Conservation (phyloP, 2,113 vertebrate species). For the Tachysurus fulvidraco region DNA sequence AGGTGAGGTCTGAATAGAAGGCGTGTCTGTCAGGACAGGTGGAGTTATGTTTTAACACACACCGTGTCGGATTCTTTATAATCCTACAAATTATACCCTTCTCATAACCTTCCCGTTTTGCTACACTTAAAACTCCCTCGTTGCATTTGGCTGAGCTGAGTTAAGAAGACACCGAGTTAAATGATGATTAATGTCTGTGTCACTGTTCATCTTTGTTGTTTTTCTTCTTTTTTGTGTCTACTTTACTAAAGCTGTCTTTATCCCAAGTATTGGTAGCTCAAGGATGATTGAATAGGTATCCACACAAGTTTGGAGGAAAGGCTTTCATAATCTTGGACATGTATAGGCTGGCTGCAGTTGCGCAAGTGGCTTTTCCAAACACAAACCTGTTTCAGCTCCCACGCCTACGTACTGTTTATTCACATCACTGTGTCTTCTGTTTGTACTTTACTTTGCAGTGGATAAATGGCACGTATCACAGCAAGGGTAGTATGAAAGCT, state of each 20-base stretch:
- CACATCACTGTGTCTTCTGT: neutral
- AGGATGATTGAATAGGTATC: constrained; percentile 66
- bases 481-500: neutral
- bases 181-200: constrained; percentile 66
- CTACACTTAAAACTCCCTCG: too few species aligned
- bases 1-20: constrained; percentile 45
- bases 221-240: constrained; percentile 66
- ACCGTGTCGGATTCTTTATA: constrained; percentile 37
- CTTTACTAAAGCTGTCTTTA: constrained; percentile 60
- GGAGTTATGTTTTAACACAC: neutral
- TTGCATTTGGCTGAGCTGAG: neutral
- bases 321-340: constrained; percentile 55
- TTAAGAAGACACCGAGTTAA: constrained; percentile 43
- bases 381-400: constrained; percentile 61
- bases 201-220: constrained; percentile 68
- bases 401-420: constrained; percentile 51
- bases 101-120: neutral
- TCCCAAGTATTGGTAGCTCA: constrained; percentile 57
- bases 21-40: constrained; percentile 37
- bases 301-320: constrained; percentile 54
- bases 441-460: neutral
- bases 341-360: constrained; percentile 59
- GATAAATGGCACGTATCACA: neutral
- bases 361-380: constrained; percentile 56
- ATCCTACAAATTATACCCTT: neutral